A percentile compares a stretch with the other conserved stretches of the same genome.
phyloP scores from a whole-genome alignment of 2,888 invertebrate genomes.

The Caenorhabditis virilis region DNA sequence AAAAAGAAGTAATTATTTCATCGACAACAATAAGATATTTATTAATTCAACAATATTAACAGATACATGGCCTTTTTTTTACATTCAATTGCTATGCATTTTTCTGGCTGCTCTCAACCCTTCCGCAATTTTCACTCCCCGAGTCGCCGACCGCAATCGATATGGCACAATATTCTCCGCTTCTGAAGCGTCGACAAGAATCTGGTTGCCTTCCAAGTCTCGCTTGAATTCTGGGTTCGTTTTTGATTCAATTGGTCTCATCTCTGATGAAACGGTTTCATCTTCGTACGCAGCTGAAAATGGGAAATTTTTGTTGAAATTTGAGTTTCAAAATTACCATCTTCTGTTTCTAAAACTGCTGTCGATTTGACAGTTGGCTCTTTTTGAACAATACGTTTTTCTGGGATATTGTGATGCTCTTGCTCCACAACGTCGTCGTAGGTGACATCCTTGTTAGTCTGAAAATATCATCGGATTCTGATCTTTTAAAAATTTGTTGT shows the following conservation, averaged over 20 bases:
- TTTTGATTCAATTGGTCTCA: slow-evolving; percentile 3
- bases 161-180: slow-evolving; percentile 24
- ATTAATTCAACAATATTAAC: too few relatives aligned
- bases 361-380: not conserved
- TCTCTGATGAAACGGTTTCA: slow-evolving; percentile 33
- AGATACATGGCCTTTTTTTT: too few relatives aligned
- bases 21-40: too few relatives aligned
- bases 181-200: slow-evolving; percentile 29
- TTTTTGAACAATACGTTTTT: too few relatives aligned
- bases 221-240: slow-evolving; percentile 25
- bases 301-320: not conserved
- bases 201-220: slow-evolving; percentile 29
- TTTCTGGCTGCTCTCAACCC: not conserved
- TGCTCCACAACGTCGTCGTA: too few relatives aligned
- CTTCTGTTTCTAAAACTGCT: not conserved
- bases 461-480: not conserved
- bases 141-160: slow-evolving; percentile 10
- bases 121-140: slow-evolving; percentile 22
- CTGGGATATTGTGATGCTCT: too few relatives aligned
- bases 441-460: slow-evolving; percentile 4
- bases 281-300: slow-evolving; percentile 34
- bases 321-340: not conserved
- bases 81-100: slow-evolving; percentile 1
- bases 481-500: too few relatives aligned
- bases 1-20: too few relatives aligned